Conservation (phyloP, 2,888 invertebrate genomes). For the Drosophila quinaria region DNA sequence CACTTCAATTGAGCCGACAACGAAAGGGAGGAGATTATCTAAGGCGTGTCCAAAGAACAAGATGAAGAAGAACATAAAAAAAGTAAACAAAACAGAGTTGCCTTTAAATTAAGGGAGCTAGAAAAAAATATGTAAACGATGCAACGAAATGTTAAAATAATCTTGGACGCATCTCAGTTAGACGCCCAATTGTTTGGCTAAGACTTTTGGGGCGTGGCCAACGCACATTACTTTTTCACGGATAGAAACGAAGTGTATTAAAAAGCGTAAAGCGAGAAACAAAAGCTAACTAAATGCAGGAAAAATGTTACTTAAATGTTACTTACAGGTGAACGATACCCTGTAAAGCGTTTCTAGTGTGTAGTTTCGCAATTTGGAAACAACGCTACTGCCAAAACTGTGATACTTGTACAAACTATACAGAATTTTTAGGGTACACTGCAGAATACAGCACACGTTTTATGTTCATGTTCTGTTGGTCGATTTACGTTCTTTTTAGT, state of each 20-base stretch:
- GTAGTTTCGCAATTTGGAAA: neutral
- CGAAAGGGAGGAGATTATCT: conserved; percentile 59
- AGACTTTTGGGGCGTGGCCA: conserved; percentile 4
- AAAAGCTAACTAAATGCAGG: conserved; percentile 33
- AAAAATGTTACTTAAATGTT: neutral
- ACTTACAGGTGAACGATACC: neutral
- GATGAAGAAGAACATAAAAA: neutral
- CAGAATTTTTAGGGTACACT: neutral
- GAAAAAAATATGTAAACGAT: neutral
- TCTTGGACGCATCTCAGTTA: conserved; percentile 12
- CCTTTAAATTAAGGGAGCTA: conserved; percentile 5
- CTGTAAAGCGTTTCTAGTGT: neutral
- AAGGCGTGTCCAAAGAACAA: conserved; percentile 38
- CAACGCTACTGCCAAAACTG: neutral
- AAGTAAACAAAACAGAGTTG: conserved; percentile 1
- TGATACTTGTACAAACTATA: neutral
- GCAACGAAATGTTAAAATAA: conserved; percentile 19
- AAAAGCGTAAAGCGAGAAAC: conserved; percentile 1
- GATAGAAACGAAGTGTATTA: conserved; percentile 12
- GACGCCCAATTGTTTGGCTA: conserved; percentile 25
- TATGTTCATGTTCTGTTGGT: neutral
- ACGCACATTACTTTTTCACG: conserved; percentile 28
- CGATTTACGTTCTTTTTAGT: neutral
- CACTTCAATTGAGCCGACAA: conserved; percentile 66
- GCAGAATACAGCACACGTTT: neutral